These are phyloP conservation scores for Hippotragus niger DNA, from an alignment of 2,113 vertebrate genomes.

Conservation along the genomic window DNA sequence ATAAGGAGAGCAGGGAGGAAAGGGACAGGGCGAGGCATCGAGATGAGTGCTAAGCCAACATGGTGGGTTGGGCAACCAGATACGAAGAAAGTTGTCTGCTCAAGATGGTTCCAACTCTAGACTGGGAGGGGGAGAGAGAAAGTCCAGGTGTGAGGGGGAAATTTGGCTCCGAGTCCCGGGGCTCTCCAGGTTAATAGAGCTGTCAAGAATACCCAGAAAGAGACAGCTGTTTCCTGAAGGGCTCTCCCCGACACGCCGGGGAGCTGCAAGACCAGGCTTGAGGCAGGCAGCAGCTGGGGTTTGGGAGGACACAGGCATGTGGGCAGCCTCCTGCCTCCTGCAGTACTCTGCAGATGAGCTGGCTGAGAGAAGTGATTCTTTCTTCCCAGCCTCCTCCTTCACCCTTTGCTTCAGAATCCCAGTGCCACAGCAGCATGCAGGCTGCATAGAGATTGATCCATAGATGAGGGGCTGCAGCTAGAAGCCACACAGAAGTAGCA, in stretches of 20 bases:
- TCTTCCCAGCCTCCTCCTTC: conserved; percentile 29
- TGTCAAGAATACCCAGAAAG: conserved; percentile 25
- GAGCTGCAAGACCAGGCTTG: conserved; percentile 53
- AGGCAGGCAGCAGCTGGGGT: conserved; percentile 29
- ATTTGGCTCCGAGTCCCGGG: background rate
- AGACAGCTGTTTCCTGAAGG: conserved; percentile 38
- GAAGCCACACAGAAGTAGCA: background rate
- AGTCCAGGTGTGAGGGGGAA: background rate
- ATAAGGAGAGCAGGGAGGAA: background rate
- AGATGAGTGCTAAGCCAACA: background rate
- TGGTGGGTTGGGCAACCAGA: background rate
- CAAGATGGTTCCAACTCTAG: background rate
- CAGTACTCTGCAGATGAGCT: background rate
- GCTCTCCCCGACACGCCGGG: background rate
- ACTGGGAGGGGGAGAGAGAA: background rate
- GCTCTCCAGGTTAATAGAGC: conserved; percentile 22
- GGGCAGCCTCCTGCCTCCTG: conserved; percentile 56
- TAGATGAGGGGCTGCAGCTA: background rate
- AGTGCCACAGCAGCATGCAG: background rate
- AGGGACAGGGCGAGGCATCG: background rate
- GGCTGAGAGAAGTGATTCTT: background rate
- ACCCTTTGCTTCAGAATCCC: background rate
- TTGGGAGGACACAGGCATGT: conserved; percentile 44
- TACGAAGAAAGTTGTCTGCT: background rate
- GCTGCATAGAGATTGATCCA: conserved; percentile 23